phyloP scores from a whole-genome alignment of 2,113 vertebrate species.

The Promerops cafer region DNA sequence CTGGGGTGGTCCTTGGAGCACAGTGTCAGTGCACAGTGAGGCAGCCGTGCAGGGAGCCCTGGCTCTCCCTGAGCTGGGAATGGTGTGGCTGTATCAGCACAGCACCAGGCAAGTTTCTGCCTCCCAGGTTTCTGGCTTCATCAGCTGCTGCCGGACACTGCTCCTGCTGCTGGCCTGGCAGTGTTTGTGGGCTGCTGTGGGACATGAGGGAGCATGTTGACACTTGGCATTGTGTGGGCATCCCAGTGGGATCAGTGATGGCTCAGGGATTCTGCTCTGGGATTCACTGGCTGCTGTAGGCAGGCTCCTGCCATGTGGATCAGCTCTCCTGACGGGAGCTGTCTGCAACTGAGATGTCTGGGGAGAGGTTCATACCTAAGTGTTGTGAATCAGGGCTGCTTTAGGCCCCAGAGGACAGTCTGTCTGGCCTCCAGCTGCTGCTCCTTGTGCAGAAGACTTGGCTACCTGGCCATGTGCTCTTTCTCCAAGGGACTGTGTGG shows the following conservation, averaged over 20 bases:
- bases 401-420: not conserved
- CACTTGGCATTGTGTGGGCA: not conserved
- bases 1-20: conserved; percentile 43
- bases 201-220: not conserved
- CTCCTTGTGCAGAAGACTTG: not conserved
- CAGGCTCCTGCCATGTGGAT: not conserved
- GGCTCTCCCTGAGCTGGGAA: not conserved
- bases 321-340: conserved; percentile 2
- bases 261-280: not conserved
- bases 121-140: not conserved
- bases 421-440: conserved; percentile 43
- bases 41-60: not conserved
- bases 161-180: not conserved
- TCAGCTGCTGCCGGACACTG: not conserved
- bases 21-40: not conserved
- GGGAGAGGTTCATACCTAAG: not conserved
- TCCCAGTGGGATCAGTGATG: not conserved
- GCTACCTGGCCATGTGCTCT: not conserved
- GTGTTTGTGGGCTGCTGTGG: not conserved
- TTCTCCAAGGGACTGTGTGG: not conserved
- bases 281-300: not conserved
- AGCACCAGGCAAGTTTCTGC: not conserved
- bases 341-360: not conserved
- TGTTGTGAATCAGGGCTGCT: not conserved
- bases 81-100: not conserved